phyloP scores from a whole-genome alignment of 1,140 invertebrate genomes.

The Pseudobourletiella spinata region DNA sequence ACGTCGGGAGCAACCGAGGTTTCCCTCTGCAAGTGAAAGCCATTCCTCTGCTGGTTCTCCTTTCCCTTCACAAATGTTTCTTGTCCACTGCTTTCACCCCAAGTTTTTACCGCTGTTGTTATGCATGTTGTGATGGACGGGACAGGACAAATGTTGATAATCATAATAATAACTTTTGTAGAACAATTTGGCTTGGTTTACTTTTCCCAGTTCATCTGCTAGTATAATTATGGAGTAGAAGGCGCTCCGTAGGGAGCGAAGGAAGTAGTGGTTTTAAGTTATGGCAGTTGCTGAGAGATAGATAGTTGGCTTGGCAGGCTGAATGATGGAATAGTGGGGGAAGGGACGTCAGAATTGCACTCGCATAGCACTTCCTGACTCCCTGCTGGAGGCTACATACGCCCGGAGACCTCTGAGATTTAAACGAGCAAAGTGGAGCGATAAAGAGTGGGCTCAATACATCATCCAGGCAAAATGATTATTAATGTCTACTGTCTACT shows the following conservation, averaged over 20 bases:
- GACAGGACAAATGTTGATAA: background rate
- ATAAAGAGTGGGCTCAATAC: constrained; percentile 18
- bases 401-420: background rate
- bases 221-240: too few relatives aligned
- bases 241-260: background rate
- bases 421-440: constrained; percentile 5
- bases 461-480: constrained; percentile 24
- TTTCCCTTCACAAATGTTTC: background rate
- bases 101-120: too few relatives aligned
- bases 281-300: background rate
- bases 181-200: too few relatives aligned
- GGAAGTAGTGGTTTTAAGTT: background rate
- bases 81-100: background rate
- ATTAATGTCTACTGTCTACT: constrained; percentile 23
- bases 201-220: too few relatives aligned
- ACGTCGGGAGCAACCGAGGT: too few relatives aligned
- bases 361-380: too few relatives aligned
- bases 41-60: too few relatives aligned
- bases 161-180: too few relatives aligned
- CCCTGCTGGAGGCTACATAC: too few relatives aligned
- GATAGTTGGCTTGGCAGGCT: background rate
- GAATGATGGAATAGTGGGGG: background rate
- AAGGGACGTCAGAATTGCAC: background rate
- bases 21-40: too few relatives aligned
- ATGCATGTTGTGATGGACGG: too few relatives aligned